Evolutionary conservation across 1,140 invertebrate genomes (phyloP).

Genomic region (Gonioctena quinquepunctata): DNA sequence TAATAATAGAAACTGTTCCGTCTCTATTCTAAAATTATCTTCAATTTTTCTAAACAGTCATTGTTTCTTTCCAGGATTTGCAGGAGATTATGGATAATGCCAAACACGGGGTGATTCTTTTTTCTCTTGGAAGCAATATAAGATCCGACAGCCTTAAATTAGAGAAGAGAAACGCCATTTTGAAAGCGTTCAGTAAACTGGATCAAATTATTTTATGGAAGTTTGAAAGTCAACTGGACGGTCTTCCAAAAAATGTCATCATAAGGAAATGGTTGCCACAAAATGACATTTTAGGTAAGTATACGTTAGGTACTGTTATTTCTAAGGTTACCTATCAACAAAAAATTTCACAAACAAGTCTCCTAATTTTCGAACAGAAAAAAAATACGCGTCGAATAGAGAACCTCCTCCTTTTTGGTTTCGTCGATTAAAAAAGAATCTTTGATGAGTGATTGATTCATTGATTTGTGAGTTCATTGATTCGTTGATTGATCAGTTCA

Average conservation of each 20-base stretch:
- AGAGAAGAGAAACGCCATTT: conserved; percentile 21
- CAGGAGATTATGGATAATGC: conserved; percentile 35
- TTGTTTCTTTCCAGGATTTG: conserved; percentile 30
- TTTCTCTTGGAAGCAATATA: conserved; percentile 41
- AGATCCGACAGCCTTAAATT: conserved; percentile 21
- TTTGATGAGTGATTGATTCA: neutral
- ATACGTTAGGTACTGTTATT: too few relatives aligned
- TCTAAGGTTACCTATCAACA: too few relatives aligned
- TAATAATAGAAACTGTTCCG: too few relatives aligned
- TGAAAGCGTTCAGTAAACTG: conserved; percentile 28
- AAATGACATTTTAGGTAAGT: conserved; percentile 28
- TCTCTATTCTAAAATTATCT: too few relatives aligned
- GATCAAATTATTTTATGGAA: conserved; percentile 35
- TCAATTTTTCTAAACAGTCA: too few relatives aligned
- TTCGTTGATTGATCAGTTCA: too few relatives aligned
- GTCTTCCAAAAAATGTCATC: conserved; percentile 31
- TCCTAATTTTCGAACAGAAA: too few relatives aligned
- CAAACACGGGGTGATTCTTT: conserved; percentile 38
- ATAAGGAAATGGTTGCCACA: conserved; percentile 30
- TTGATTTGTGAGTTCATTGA: too few relatives aligned
- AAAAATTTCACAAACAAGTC: too few relatives aligned
- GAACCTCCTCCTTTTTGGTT: too few relatives aligned
- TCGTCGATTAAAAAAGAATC: neutral
- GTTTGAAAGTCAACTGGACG: conserved; percentile 26
- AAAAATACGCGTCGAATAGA: too few relatives aligned